Percentiles rank a stretch among this genome's conserved stretches.
Conservation (phyloP, 2,113 vertebrate species). For the Corythaeola cristata region DNA sequence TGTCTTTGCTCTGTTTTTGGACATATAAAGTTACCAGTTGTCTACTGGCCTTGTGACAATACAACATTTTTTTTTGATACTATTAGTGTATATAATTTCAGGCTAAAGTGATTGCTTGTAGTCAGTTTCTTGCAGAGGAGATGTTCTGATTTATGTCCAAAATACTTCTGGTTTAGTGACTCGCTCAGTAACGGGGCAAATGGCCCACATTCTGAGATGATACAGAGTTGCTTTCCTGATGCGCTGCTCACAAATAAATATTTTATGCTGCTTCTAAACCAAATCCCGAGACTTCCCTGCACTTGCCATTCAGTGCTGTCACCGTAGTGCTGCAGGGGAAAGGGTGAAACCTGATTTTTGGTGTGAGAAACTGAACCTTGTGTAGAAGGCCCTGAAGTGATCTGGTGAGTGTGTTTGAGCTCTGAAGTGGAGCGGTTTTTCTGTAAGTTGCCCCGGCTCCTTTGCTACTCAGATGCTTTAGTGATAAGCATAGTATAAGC, state of each 20-base stretch:
- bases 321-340: background rate
- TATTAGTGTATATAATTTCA: background rate
- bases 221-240: background rate
- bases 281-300: background rate
- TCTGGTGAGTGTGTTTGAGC: background rate
- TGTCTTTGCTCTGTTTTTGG: background rate
- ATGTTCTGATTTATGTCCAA: background rate
- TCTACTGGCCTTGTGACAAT: background rate
- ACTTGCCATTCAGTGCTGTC: background rate
- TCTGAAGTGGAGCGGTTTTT: background rate
- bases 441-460: background rate
- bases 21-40: background rate
- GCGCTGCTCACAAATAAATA: background rate
- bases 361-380: background rate
- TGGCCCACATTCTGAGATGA: background rate
- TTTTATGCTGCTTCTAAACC: background rate
- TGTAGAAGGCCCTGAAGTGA: background rate
- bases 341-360: background rate
- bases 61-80: background rate
- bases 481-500: background rate
- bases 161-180: background rate
- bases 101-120: background rate
- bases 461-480: background rate
- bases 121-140: background rate
- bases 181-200: background rate